phyloP scores from a whole-genome alignment of 2,113 vertebrate genomes.

The Addax nasomaculatus region DNA sequence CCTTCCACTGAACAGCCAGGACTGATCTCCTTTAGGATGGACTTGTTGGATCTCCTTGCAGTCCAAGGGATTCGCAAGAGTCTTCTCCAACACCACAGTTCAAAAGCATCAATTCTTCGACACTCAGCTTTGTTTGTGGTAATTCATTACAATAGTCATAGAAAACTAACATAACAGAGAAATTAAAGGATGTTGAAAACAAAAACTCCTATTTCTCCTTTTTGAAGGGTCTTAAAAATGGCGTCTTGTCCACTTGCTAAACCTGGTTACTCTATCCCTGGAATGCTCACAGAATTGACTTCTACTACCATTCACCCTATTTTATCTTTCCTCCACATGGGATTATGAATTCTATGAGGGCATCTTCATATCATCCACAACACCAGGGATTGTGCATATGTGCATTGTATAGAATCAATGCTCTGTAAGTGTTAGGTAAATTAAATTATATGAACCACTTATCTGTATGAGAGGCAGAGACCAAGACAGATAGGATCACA shows the following conservation, averaged over 20 bases:
- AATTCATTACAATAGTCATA: background rate
- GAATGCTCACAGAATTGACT: background rate
- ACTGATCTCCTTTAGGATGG: no score
- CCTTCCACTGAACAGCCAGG: no score
- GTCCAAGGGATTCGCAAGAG: no score
- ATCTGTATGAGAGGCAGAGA: background rate
- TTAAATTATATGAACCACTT: slow-evolving; percentile 41
- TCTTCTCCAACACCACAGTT: no score
- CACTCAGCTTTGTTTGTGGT: background rate
- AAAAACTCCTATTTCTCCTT: background rate
- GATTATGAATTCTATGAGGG: background rate
- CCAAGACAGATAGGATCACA: background rate
- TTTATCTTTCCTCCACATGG: background rate
- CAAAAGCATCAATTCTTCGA: no score
- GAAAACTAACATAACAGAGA: background rate
- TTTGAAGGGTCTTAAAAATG: background rate
- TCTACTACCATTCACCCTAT: background rate
- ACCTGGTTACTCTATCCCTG: background rate
- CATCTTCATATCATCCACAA: background rate
- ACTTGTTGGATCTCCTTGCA: no score
- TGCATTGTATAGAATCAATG: background rate
- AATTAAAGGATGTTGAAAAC: background rate
- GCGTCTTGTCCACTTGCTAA: background rate
- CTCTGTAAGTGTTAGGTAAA: slow-evolving; percentile 19
- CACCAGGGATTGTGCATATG: background rate